Base-by-base conservation (phyloP, 2,797 vertebrate genomes). In the Arrhamphus sclerolepis region DNA sequence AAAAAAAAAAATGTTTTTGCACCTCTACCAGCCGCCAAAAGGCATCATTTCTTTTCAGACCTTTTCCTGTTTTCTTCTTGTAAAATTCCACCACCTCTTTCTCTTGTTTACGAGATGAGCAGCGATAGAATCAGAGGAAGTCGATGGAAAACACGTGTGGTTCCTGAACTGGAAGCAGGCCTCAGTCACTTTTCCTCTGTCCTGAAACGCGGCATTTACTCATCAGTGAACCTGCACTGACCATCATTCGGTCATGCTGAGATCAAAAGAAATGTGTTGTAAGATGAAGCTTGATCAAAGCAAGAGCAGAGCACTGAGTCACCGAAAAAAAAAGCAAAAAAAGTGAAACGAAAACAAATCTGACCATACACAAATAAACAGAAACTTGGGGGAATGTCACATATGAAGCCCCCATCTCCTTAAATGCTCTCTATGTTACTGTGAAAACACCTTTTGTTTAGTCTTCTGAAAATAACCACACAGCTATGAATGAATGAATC, bases 111-210 rank as follows among this genome's bases (percentile, higher is more conserved):
- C 62, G 51, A 71, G 71, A 83, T 67, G 71, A 82, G 60, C 66
- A 43, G 59, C 19, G 80, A 86, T 75, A 65, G 71, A 76, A 72
- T 75, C 68, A 72, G 57, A 61, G 21, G 47, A 64, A 66, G 75
- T 39, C 21, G 11, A 22, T 17, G 11, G 67, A 73, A 67, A 72
- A 66, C 61, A 42, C 72, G 58, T 69, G 73, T 20, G 62, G 73
- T 63, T 75, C 60, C 34, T n/a, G 88, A 85, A 89, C 71, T 77
- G 58, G 86, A 87, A 87, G 75, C 88, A 89, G 86, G 71, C 69
- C 46, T 46, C 64, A 2, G 41, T 66, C 70, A 78, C 72, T 77
- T 83, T 87, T 86, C 69, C 68, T 81, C 58, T 39, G 41, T 55
- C 62, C 46, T 58, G 66, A 82, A 85, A 85, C 13, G 0, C 13